phyloP scores from a whole-genome alignment of 2,797 vertebrate genomes.

The Semotilus atromaculatus region DNA sequence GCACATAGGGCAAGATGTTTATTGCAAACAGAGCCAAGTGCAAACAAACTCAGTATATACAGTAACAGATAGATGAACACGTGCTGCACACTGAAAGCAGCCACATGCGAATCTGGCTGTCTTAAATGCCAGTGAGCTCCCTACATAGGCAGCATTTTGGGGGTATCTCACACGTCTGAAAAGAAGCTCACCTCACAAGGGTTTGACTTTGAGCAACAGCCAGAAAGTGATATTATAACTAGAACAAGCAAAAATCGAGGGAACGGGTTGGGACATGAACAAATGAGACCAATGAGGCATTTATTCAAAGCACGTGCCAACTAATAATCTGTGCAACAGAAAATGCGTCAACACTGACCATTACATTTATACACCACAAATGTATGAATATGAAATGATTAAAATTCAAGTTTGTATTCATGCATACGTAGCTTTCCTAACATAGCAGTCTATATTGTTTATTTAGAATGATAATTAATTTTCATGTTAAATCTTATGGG shows the following conservation, averaged over 20 bases:
- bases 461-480: not conserved
- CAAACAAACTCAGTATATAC: slow-evolving; percentile 1
- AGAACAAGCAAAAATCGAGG: not conserved
- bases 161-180: not conserved
- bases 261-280: not conserved
- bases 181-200: not conserved
- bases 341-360: slow-evolving; percentile 9
- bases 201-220: not conserved
- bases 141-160: not conserved
- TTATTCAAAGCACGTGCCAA: slow-evolving; percentile 16
- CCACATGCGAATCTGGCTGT: slow-evolving; percentile 18
- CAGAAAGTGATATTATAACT: not conserved
- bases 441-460: not conserved
- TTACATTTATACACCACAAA: not conserved
- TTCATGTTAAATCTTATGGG: not conserved
- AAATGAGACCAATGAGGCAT: not conserved
- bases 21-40: not conserved
- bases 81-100: slow-evolving; percentile 36
- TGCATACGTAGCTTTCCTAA: not conserved
- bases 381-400: not conserved
- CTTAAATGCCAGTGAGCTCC: not conserved
- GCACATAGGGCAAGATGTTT: slow-evolving; percentile 2
- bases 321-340: not conserved
- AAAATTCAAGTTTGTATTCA: not conserved
- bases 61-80: slow-evolving; percentile 55